A percentile compares a stretch with the other conserved stretches of the same genome.
Conservation (phyloP, 1,140 invertebrate species). For the Phymastichus coffea region DNA sequence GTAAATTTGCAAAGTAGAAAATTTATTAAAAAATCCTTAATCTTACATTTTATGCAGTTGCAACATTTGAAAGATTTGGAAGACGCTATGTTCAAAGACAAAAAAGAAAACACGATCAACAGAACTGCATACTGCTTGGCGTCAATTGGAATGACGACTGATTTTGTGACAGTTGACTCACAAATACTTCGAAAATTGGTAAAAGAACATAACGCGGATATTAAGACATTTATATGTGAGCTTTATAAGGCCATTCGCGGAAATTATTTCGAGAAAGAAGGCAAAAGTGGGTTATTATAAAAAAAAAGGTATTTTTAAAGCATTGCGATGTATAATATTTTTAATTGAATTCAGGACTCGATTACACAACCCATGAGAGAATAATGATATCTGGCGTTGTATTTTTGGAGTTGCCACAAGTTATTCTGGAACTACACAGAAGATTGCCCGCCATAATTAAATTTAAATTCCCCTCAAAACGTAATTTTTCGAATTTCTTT, state of each 20-base stretch:
- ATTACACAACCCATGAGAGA: slow-evolving; percentile 46
- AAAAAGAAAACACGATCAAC: slow-evolving; percentile 39
- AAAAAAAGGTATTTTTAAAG: background rate
- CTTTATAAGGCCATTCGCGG: slow-evolving; percentile 46
- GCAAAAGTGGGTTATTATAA: slow-evolving; percentile 39
- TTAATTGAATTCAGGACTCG: slow-evolving; percentile 35
- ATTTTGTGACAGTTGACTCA: slow-evolving; percentile 36
- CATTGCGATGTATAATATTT: background rate
- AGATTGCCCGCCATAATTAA: slow-evolving; percentile 37
- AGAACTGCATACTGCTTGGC: slow-evolving; percentile 31
- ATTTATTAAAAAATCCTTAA: background rate
- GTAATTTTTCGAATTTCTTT: slow-evolving; percentile 38
- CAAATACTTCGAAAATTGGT: slow-evolving; percentile 37
- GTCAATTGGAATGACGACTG: slow-evolving; percentile 45
- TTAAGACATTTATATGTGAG: slow-evolving; percentile 43
- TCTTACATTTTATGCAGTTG: slow-evolving; percentile 27
- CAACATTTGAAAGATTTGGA: slow-evolving; percentile 35
- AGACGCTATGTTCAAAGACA: slow-evolving; percentile 41
- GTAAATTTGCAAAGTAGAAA: slow-evolving; percentile 33
- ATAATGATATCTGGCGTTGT: slow-evolving; percentile 49
- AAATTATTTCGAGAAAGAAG: slow-evolving; percentile 45
- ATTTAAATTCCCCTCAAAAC: slow-evolving; percentile 36
- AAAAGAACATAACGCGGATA: slow-evolving; percentile 30
- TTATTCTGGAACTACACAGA: slow-evolving; percentile 41
- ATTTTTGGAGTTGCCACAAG: slow-evolving; percentile 46